These are phyloP conservation scores for Piscicola geometra DNA, from an alignment of 2,888 invertebrate species.

Conservation along the genomic window DNA sequence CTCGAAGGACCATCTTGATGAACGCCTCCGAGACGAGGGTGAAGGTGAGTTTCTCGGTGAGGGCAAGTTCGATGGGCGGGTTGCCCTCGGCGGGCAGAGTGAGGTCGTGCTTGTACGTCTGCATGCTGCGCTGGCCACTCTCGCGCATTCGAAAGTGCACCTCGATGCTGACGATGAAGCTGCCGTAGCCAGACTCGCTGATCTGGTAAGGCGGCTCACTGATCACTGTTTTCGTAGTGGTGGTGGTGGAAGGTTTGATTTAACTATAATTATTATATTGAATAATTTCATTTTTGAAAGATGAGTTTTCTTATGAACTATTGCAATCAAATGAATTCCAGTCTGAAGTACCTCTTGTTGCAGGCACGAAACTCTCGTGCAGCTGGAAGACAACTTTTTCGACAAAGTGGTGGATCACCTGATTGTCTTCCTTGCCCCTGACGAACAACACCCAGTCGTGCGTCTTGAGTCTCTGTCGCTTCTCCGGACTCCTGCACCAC, in stretches of 20 bases:
- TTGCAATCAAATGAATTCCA: background rate
- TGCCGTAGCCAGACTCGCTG: slow-evolving; percentile 22
- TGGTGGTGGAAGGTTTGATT: background rate
- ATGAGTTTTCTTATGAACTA: background rate
- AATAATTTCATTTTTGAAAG: too few relatives aligned
- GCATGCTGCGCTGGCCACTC: slow-evolving; percentile 13
- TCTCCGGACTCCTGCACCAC: slow-evolving; percentile 17
- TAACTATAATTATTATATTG: background rate
- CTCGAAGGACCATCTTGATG: slow-evolving; percentile 17
- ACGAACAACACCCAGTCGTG: slow-evolving; percentile 35
- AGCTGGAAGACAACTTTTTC: slow-evolving; percentile 32
- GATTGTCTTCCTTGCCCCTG: slow-evolving; percentile 26
- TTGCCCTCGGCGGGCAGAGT: slow-evolving; percentile 22
- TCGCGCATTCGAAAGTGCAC: slow-evolving; percentile 22
- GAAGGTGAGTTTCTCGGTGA: slow-evolving; percentile 27
- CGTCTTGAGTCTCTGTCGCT: background rate
- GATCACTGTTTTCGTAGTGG: background rate
- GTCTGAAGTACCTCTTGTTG: slow-evolving; percentile 6
- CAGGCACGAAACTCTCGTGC: slow-evolving; percentile 23
- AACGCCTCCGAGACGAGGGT: slow-evolving; percentile 24
- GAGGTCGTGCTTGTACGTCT: slow-evolving; percentile 21
- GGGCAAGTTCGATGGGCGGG: slow-evolving; percentile 20
- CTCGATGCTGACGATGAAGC: slow-evolving; percentile 23
- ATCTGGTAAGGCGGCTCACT: slow-evolving; percentile 20
- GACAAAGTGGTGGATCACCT: slow-evolving; percentile 23